A percentile compares a stretch with the other conserved stretches of the same genome.
Evolutionary conservation across 2,888 invertebrate species (phyloP).

Genomic region (Podabrus alpinus): DNA sequence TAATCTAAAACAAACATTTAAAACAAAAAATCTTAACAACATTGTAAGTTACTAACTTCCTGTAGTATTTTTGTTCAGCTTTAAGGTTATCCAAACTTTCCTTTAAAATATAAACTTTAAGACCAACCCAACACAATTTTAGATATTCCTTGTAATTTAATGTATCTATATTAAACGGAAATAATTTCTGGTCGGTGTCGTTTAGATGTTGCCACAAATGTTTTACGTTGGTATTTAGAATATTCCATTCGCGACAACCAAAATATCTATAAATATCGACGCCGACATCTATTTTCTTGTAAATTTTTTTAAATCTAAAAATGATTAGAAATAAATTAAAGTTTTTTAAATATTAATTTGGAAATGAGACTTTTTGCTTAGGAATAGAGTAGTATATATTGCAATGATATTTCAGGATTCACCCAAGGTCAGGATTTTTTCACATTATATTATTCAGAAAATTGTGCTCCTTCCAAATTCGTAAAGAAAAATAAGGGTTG

Average conservation of each 20-base stretch:
- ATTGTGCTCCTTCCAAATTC: no score
- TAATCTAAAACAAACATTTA: background rate
- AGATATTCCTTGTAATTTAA: conserved; percentile 33
- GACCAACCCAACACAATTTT: conserved; percentile 34
- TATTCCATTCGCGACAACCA: conserved; percentile 39
- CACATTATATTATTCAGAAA: no score
- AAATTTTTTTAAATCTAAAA: conserved; percentile 39
- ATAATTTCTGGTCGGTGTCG: conserved; percentile 33
- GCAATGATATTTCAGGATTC: no score
- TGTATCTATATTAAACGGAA: conserved; percentile 39
- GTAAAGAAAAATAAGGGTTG: no score
- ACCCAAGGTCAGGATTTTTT: no score
- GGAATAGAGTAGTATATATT: no score
- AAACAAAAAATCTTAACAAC: background rate
- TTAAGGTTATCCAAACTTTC: conserved; percentile 32
- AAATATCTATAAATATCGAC: conserved; percentile 35
- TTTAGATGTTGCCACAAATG: conserved; percentile 24
- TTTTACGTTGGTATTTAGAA: conserved; percentile 35
- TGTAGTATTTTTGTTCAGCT: background rate
- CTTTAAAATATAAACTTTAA: conserved; percentile 41
- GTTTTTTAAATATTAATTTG: no score
- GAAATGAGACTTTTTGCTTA: no score
- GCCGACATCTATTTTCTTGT: conserved; percentile 36
- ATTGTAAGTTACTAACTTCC: conserved; percentile 2
- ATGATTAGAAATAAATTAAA: no score